These are phyloP conservation scores for Diadema setosum DNA, from an alignment of 35 echinoderm and acorn worm genomes.

Conservation along the genomic window DNA sequence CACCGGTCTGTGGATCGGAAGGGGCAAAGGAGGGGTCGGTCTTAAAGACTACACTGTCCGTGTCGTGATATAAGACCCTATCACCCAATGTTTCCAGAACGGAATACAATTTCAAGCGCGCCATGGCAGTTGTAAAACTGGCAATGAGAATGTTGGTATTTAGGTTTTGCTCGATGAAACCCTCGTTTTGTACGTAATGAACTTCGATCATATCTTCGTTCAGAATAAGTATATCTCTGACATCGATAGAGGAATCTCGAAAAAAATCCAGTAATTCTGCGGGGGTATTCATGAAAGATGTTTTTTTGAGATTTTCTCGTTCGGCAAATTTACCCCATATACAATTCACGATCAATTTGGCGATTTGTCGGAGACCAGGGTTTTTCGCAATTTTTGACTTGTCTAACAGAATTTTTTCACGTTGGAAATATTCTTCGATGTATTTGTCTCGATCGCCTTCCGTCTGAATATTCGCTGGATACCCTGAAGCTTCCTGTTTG, in stretches of 20 bases:
- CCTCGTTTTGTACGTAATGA: neutral
- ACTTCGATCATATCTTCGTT: constrained; percentile 30
- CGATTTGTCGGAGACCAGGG: constrained; percentile 47
- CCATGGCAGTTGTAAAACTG: constrained; percentile 53
- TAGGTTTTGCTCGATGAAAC: constrained; percentile 2
- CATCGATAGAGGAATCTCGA: neutral
- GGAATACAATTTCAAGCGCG: constrained; percentile 54
- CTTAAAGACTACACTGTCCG: constrained; percentile 11
- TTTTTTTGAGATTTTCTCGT: neutral
- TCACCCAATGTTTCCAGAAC: constrained; percentile 8
- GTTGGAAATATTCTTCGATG: constrained; percentile 27
- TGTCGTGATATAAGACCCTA: constrained; percentile 43
- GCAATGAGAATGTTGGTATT: constrained; percentile 42
- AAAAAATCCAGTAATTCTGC: constrained; percentile 9
- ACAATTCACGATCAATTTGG: constrained; percentile 53
- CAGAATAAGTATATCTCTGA: constrained; percentile 14
- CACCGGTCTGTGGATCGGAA: neutral
- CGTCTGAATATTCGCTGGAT: constrained; percentile 30
- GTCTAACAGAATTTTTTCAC: constrained; percentile 59
- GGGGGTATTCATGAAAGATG: neutral
- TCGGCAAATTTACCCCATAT: constrained; percentile 65
- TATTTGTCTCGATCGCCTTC: constrained; percentile 36
- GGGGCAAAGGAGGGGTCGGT: neutral
- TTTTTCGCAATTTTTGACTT: constrained; percentile 32
- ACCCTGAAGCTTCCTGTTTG: constrained; percentile 44